phyloP scores from a whole-genome alignment of 2,888 invertebrate genomes.

The Pterobdella sp. region DNA sequence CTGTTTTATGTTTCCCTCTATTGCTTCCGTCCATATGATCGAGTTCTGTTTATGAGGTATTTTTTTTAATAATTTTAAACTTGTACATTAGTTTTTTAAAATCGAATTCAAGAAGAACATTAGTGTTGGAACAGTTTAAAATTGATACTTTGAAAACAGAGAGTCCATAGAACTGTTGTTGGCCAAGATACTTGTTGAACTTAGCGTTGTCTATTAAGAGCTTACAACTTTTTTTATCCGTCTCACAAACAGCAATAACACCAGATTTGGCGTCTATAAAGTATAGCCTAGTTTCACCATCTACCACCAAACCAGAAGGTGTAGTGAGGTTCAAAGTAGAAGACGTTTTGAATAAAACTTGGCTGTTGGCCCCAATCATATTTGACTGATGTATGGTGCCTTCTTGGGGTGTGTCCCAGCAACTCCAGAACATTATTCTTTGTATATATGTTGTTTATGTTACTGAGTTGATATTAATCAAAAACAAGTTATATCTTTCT shows the following conservation, averaged over 20 bases:
- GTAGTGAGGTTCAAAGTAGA: background rate
- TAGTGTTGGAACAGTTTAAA: too few species aligned
- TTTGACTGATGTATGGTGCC: background rate
- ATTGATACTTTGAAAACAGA: background rate
- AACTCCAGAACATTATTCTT: background rate
- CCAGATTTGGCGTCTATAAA: slow-evolving; percentile 11
- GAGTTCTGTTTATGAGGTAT: slow-evolving; percentile 1
- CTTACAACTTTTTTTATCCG: background rate
- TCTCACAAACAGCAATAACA: background rate
- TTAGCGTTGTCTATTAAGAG: background rate
- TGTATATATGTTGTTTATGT: too few species aligned
- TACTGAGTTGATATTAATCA: too few species aligned
- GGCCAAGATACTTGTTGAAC: background rate
- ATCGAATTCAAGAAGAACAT: too few species aligned
- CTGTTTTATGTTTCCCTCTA: background rate
- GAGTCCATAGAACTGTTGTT: slow-evolving; percentile 2
- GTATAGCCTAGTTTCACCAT: background rate
- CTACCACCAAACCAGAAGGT: background rate
- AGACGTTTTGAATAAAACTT: background rate
- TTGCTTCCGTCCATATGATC: background rate
- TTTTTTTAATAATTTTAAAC: too few species aligned
- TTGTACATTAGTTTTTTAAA: too few species aligned
- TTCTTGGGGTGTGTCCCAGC: background rate
- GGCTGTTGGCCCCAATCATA: background rate
- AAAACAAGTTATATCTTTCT: background rate